Evolutionary conservation across 2,113 vertebrate genomes (phyloP).

Genomic region (Oriolus oriolus): DNA sequence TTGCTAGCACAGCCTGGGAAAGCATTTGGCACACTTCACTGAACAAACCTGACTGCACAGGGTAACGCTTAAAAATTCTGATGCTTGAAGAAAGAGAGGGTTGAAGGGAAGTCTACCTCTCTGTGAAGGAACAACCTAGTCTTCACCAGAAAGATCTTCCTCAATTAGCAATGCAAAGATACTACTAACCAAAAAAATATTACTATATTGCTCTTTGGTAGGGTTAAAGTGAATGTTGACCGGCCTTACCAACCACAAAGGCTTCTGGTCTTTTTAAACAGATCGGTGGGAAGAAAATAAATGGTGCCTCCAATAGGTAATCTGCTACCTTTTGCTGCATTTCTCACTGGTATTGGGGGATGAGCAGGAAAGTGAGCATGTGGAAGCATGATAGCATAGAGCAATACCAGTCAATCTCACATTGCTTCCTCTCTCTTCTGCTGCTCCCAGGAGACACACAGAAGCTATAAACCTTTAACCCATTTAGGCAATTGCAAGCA

Average conservation of each 20-base stretch:
- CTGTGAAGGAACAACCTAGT: fast-evolving
- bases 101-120: neutral
- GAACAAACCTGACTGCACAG: neutral
- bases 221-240: neutral
- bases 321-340: neutral
- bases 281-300: neutral
- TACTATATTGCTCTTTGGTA: neutral
- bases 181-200: neutral
- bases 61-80: neutral
- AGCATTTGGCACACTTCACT: neutral
- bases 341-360: fast-evolving
- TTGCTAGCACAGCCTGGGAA: neutral
- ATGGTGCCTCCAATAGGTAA: neutral
- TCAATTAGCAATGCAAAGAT: neutral
- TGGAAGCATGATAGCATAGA: neutral
- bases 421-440: neutral
- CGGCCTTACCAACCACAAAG: neutral
- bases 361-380: neutral
- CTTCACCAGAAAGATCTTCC: neutral
- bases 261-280: neutral
- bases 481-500: neutral
- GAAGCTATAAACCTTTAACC: neutral
- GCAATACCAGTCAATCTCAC: neutral
- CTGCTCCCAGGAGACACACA: neutral
- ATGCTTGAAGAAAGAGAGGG: neutral